Percentiles rank a stretch among this genome's conserved stretches.
phyloP scores from a whole-genome alignment of 2,113 vertebrate genomes.

The Verasper variegatus region DNA sequence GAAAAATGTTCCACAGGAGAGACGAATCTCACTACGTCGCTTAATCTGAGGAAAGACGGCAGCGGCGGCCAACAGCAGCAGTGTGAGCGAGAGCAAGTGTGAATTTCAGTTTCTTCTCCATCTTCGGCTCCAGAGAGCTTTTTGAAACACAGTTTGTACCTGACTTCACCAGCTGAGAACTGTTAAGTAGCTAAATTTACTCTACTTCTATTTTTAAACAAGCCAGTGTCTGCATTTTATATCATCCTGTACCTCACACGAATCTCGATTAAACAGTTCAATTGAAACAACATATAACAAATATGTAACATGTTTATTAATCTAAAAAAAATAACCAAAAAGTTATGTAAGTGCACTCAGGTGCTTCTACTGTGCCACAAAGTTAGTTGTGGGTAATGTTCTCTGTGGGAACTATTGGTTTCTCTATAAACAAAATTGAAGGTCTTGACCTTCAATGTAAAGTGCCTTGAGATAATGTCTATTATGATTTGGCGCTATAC shows the following conservation, averaged over 20 bases:
- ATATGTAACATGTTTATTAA: too few species aligned
- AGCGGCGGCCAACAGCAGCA: constrained; percentile 22
- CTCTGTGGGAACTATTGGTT: too few species aligned
- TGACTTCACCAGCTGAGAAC: neutral
- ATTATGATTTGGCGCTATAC: too few species aligned
- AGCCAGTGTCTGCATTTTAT: too few species aligned
- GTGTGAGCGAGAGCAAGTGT: constrained; percentile 17
- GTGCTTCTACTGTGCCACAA: neutral
- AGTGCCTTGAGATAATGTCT: too few species aligned
- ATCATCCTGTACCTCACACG: too few species aligned
- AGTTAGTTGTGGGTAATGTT: neutral
- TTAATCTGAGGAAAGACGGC: constrained; percentile 27
- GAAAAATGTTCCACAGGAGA: constrained; percentile 8
- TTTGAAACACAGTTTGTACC: constrained; percentile 17
- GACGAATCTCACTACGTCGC: constrained; percentile 35
- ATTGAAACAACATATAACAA: too few species aligned
- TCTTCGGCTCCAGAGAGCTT: neutral
- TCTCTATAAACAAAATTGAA: too few species aligned
- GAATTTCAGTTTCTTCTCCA: constrained; percentile 3
- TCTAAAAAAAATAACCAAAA: too few species aligned
- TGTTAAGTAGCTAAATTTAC: neutral
- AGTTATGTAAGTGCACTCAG: neutral
- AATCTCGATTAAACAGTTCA: too few species aligned
- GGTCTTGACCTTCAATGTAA: too few species aligned
- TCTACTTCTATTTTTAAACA: too few species aligned